A percentile compares a stretch with the other conserved stretches of the same genome.
Evolutionary conservation across 2,888 invertebrate species (phyloP).

Genomic region (Abscondita cerata): DNA sequence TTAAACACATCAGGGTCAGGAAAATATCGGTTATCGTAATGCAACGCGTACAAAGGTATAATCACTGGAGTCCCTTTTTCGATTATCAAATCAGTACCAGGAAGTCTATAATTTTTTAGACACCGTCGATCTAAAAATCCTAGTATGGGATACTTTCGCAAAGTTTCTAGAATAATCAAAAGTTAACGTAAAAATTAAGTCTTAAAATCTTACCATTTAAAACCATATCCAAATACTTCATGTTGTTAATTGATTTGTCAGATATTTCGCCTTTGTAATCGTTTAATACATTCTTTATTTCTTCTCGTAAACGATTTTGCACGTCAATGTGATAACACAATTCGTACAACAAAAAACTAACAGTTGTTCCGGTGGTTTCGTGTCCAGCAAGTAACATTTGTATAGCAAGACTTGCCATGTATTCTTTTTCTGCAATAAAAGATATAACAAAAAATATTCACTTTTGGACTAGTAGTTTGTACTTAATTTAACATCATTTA

Average conservation of each 20-base stretch:
- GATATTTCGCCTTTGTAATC: constrained; percentile 52
- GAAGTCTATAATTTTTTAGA: constrained; percentile 46
- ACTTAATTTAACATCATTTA: no score
- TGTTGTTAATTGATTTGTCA: constrained; percentile 59
- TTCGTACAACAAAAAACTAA: constrained; percentile 59
- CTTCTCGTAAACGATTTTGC: constrained; percentile 59
- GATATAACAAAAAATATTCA: no score
- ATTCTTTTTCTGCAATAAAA: no score
- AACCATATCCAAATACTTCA: constrained; percentile 63
- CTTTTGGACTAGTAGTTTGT: no score
- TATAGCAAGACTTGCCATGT: no score
- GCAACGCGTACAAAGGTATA: constrained; percentile 52
- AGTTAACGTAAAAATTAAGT: neutral
- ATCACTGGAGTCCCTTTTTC: constrained; percentile 52
- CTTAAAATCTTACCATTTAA: constrained; percentile 52
- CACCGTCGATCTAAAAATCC: constrained; percentile 49
- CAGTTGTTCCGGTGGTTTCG: no score
- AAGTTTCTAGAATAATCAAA: constrained; percentile 52
- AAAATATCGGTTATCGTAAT: constrained; percentile 52
- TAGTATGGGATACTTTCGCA: constrained; percentile 56
- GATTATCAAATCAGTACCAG: constrained; percentile 44
- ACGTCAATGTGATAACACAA: constrained; percentile 57
- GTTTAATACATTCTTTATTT: constrained; percentile 54
- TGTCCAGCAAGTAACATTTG: no score
- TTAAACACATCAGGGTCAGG: constrained; percentile 55